phyloP scores from a whole-genome alignment of 2,113 vertebrate species.

The Rhipidura dahli region DNA sequence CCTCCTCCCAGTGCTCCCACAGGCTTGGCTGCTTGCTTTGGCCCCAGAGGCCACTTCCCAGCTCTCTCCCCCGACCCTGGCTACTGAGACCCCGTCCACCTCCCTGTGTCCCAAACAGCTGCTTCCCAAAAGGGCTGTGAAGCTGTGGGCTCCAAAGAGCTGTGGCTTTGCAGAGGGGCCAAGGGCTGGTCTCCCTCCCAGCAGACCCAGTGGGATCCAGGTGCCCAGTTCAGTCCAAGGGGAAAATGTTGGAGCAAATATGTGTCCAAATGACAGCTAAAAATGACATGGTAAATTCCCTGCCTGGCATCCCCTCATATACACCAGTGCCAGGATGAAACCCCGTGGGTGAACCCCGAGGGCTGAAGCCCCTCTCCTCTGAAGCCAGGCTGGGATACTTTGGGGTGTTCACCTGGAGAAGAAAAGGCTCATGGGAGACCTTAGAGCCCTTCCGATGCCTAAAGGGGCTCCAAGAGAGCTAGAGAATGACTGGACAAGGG shows the following conservation, averaged over 20 bases:
- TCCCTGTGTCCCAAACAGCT: accelerated
- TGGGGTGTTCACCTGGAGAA: not conserved
- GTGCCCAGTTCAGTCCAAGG: not conserved
- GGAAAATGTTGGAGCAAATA: accelerated
- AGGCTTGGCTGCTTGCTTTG: not conserved
- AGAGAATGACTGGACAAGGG: not conserved
- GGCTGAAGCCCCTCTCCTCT: not conserved
- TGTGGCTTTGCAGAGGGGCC: not conserved
- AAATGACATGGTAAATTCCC: not conserved
- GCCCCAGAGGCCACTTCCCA: not conserved
- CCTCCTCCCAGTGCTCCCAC: not conserved
- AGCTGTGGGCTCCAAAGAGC: accelerated
- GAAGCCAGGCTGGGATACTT: not conserved
- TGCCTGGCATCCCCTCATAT: not conserved
- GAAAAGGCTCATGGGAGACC: not conserved
- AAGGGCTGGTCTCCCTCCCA: not conserved
- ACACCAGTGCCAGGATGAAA: not conserved
- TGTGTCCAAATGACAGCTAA: not conserved
- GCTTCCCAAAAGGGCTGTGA: accelerated
- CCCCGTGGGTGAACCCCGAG: accelerated
- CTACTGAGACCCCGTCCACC: accelerated
- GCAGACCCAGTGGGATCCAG: accelerated
- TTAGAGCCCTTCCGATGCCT: not conserved
- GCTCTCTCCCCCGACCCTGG: accelerated
- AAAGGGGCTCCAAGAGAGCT: not conserved